A percentile compares a stretch with the other conserved stretches of the same genome.
Evolutionary conservation across 1,140 invertebrate genomes (phyloP).

Genomic region (Ganaspis sp.): DNA sequence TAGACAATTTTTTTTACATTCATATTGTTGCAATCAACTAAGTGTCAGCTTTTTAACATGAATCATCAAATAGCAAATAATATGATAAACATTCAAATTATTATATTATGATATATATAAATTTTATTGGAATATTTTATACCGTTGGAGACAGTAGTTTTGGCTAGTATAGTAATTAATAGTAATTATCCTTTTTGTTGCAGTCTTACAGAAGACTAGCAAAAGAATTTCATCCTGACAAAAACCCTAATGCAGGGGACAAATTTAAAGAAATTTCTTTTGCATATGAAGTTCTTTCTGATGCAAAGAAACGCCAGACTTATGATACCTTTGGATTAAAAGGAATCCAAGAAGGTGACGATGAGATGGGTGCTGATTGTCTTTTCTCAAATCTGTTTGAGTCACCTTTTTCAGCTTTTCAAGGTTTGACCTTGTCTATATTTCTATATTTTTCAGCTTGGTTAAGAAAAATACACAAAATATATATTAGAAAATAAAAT

Average conservation of each 20-base stretch:
- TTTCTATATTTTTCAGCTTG: too few species aligned
- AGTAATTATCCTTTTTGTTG: neutral
- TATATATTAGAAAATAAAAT: too few species aligned
- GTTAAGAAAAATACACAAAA: too few species aligned
- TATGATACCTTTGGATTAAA: neutral
- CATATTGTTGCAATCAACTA: too few species aligned
- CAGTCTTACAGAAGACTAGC: neutral
- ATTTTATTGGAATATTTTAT: too few species aligned
- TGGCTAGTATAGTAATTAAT: too few species aligned
- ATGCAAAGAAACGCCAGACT: neutral
- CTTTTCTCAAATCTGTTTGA: neutral
- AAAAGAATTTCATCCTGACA: neutral
- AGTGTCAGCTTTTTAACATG: too few species aligned
- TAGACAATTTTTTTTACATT: too few species aligned
- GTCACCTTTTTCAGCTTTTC: neutral
- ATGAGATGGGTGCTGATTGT: neutral
- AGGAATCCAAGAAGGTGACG: slow-evolving; percentile 1
- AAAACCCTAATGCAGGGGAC: neutral
- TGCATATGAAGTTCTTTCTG: neutral
- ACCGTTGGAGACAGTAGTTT: too few species aligned
- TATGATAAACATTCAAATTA: too few species aligned
- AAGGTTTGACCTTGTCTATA: neutral
- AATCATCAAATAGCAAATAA: too few species aligned
- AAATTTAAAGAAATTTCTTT: slow-evolving; percentile 17
- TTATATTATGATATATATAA: too few species aligned